Conservation (phyloP, 2,888 invertebrate genomes). For the Chalcosyrphus nemorum region DNA sequence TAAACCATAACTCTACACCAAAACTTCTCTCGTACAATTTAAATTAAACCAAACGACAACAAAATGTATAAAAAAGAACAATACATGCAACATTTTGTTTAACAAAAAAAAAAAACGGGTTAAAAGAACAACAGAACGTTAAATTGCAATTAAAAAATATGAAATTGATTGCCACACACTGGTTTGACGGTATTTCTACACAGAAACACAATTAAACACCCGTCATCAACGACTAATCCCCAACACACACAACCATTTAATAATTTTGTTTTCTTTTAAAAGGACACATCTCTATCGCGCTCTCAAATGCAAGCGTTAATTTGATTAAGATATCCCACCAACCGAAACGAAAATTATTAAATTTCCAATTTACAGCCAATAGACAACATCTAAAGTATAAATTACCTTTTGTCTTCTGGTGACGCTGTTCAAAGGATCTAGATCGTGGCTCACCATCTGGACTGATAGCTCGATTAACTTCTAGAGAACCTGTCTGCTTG, state of each 20-base stretch:
- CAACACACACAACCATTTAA: slow-evolving; percentile 38
- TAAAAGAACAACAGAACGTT: slow-evolving; percentile 28
- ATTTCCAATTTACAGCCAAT: slow-evolving; percentile 65
- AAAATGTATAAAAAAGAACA: neutral
- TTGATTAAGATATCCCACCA: slow-evolving; percentile 46
- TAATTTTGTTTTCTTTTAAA: neutral
- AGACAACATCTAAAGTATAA: slow-evolving; percentile 30
- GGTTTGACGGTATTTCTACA: slow-evolving; percentile 22
- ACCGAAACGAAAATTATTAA: slow-evolving; percentile 58
- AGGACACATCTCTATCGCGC: slow-evolving; percentile 12
- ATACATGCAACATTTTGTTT: slow-evolving; percentile 49
- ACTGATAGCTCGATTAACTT: slow-evolving; percentile 81
- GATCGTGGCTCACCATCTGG: slow-evolving; percentile 85
- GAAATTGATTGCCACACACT: slow-evolving; percentile 29
- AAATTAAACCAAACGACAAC: slow-evolving; percentile 52
- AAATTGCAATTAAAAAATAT: slow-evolving; percentile 17
- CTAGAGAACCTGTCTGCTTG: slow-evolving; percentile 76
- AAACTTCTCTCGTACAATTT: neutral
- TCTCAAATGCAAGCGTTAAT: slow-evolving; percentile 62
- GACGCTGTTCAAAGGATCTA: slow-evolving; percentile 87
- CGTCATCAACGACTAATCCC: slow-evolving; percentile 67
- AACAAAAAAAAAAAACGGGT: neutral
- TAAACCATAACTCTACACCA: neutral
- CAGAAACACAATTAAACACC: slow-evolving; percentile 31
- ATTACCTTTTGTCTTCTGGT: slow-evolving; percentile 78